Conservation (phyloP, 2,113 vertebrate species). For the Xyrauchen texanus region DNA sequence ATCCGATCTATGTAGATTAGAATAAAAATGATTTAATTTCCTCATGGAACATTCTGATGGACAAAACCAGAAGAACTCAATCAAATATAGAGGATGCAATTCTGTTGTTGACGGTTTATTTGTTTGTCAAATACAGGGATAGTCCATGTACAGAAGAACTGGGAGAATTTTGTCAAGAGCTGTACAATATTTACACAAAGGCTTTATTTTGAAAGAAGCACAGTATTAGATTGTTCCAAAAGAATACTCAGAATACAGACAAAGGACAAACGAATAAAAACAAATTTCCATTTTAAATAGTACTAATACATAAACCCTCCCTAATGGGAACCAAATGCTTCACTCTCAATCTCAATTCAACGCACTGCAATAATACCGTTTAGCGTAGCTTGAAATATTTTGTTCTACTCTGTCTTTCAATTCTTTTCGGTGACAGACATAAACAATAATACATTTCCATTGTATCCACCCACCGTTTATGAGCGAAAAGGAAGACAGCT, state of each 20-base stretch:
- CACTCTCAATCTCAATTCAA: slow-evolving; percentile 73
- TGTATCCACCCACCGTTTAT: slow-evolving; percentile 28
- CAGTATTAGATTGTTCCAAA: slow-evolving; percentile 79
- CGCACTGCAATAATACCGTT: slow-evolving; percentile 76
- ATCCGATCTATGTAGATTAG: too few species aligned
- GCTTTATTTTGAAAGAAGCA: slow-evolving; percentile 74
- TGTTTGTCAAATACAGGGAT: slow-evolving; percentile 83
- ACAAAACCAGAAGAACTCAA: too few species aligned
- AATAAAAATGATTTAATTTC: too few species aligned
- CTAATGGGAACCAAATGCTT: slow-evolving; percentile 67
- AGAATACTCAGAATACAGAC: slow-evolving; percentile 80
- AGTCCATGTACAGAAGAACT: slow-evolving; percentile 81
- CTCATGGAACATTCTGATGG: too few species aligned
- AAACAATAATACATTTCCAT: slow-evolving; percentile 45
- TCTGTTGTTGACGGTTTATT: slow-evolving; percentile 76
- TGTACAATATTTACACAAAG: slow-evolving; percentile 82
- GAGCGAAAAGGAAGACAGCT: slow-evolving; percentile 68
- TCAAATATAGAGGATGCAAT: too few species aligned
- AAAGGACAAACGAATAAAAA: slow-evolving; percentile 81
- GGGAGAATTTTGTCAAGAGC: slow-evolving; percentile 79
- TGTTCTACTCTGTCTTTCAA: slow-evolving; percentile 64
- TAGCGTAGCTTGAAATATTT: slow-evolving; percentile 70
- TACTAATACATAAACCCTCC: slow-evolving; percentile 75
- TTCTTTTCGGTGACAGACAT: slow-evolving; percentile 43
- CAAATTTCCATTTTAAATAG: slow-evolving; percentile 82